Evolutionary conservation across 2,113 vertebrate species (phyloP), one percentile per base, ranked within the genome.

Genomic region (Anoplopoma fimbria): DNA sequence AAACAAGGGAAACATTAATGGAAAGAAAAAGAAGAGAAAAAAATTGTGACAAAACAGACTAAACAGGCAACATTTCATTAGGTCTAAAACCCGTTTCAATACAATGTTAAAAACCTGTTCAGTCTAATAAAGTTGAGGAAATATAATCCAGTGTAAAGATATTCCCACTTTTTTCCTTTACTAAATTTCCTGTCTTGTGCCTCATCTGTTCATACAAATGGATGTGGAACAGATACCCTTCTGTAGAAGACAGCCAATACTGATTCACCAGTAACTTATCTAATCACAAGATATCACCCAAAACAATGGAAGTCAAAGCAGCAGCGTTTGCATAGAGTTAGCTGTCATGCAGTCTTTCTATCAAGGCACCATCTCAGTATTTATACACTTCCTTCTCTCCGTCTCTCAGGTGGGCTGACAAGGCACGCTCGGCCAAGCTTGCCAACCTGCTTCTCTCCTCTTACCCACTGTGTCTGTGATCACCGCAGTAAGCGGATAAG

Each of bases 401-500:
- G 58, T 65, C 31, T 53, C 55, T 68, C 49, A 79, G 80, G 73
- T 79, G 62, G 77, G 65, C 62, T 4, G 47, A 34, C 45, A 61
- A 19, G 72, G 57, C 60, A 69, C 33, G 40, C 65, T 81, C 33
- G n/a, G 67, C 71, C 70, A 57, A 74, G 36, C 87, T 74, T 34
- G 70, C 83, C 73, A 82, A 83, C 72, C 68, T 74, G 60, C 78
- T 61, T 80, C 71, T 83, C 73, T 77, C 79, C 61, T 79, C 75
- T 83, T 70, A 73, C 69, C 79, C 79, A 31, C 38, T 12, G 25
- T 57, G 61, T 84, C 71, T 27, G 40, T 40, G 38, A 61, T 82
- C 73, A 36, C 77, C 65, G 58, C 47, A 58, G 85, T 87, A 92
- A 94, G 81, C 68, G 49, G 86, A 94, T 93, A 93, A 90, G 93